Percentiles rank a stretch among this genome's conserved stretches.
Conservation (phyloP, 1,140 invertebrate species). For the Drosophila dunni region DNA sequence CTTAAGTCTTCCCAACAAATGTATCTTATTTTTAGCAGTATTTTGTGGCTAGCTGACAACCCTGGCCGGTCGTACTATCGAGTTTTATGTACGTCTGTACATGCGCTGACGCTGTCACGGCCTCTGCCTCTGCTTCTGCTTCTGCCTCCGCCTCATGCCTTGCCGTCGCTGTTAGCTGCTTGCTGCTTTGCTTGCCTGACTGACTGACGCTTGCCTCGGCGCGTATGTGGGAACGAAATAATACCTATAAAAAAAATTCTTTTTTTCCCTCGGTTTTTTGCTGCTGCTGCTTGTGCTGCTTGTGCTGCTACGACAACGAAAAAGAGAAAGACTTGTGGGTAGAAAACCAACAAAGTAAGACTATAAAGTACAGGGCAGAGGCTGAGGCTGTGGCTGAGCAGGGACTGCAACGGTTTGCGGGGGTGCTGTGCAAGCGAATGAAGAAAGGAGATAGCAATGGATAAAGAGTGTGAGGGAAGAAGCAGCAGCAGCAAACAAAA, state of each 20-base stretch:
- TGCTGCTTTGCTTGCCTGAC: constrained; percentile 39
- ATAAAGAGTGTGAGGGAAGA: constrained; percentile 8
- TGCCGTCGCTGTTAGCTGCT: not conserved
- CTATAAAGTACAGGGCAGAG: constrained; percentile 71
- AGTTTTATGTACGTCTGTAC: constrained; percentile 68
- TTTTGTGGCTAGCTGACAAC: constrained; percentile 52
- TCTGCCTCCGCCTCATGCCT: constrained; percentile 48
- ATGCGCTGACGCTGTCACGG: constrained; percentile 80
- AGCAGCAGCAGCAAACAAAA: constrained; percentile 51
- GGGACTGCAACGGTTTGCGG: constrained; percentile 35
- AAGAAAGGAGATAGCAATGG: not conserved
- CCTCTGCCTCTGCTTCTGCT: constrained; percentile 64
- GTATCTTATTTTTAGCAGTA: not conserved
- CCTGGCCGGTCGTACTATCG: constrained; percentile 70
- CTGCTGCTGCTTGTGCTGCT: constrained; percentile 38
- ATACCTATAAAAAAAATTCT: constrained; percentile 77
- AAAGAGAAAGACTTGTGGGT: constrained; percentile 83
- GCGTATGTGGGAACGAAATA: constrained; percentile 81
- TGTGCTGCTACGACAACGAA: constrained; percentile 71
- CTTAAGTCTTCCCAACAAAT: not conserved
- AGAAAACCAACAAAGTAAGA: constrained; percentile 83
- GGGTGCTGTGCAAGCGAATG: constrained; percentile 14
- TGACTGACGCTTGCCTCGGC: constrained; percentile 74
- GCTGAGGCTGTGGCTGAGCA: not conserved
- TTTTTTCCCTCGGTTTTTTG: constrained; percentile 68